Percentiles rank a stretch among this genome's conserved stretches.
These are phyloP conservation scores for Osmoderma eremita DNA, from an alignment of 2,888 invertebrate genomes.

Conservation along the genomic window DNA sequence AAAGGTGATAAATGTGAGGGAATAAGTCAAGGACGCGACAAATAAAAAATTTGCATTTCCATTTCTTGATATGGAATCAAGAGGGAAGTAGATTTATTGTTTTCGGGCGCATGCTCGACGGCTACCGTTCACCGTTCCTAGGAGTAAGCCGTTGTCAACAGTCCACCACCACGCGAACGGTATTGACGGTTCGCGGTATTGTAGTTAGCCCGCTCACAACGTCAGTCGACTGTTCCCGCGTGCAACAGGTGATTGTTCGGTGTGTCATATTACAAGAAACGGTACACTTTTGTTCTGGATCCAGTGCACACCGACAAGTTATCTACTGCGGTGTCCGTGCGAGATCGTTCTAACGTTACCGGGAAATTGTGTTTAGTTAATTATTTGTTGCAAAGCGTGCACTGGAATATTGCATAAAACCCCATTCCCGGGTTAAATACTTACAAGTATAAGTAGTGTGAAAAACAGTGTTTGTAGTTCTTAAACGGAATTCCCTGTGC, in stretches of 20 bases:
- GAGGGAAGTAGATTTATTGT: not conserved
- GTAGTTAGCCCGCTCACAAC: slow-evolving; percentile 30
- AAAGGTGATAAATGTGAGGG: no score
- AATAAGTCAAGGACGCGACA: no score
- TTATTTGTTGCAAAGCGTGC: not conserved
- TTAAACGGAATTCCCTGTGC: slow-evolving; percentile 33
- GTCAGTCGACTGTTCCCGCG: slow-evolving; percentile 32
- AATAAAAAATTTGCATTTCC: no score
- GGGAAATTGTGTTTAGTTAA: slow-evolving; percentile 2
- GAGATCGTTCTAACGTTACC: not conserved
- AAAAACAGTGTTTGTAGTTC: not conserved
- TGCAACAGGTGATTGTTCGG: slow-evolving; percentile 46
- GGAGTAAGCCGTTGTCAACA: slow-evolving; percentile 24
- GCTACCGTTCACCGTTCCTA: slow-evolving; percentile 13
- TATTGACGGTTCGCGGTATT: slow-evolving; percentile 15
- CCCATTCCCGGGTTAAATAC: no score
- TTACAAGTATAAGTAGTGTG: not conserved
- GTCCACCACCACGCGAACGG: slow-evolving; percentile 3
- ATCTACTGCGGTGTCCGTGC: slow-evolving; percentile 3
- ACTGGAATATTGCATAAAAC: not conserved
- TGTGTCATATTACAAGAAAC: slow-evolving; percentile 24
- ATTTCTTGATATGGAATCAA: no score
- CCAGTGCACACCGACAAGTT: slow-evolving; percentile 13
- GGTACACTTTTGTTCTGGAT: slow-evolving; percentile 32
- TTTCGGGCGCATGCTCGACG: slow-evolving; percentile 22